Percentiles rank a stretch among this genome's conserved stretches.
These are phyloP conservation scores for Probosciger aterrimus DNA, from an alignment of 2,113 vertebrate species.

Conservation along the genomic window DNA sequence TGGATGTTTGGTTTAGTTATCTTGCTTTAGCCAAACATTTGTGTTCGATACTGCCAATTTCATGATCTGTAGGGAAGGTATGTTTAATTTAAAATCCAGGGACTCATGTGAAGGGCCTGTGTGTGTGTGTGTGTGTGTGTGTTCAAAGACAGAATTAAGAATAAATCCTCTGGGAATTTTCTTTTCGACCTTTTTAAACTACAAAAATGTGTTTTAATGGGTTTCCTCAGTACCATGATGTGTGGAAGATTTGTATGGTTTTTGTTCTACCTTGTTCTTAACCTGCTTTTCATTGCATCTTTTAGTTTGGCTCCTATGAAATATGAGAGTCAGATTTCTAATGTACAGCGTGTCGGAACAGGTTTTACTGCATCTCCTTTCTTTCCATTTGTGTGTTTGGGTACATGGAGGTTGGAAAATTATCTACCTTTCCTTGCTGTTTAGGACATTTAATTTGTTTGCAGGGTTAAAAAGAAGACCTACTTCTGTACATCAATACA, in stretches of 20 bases:
- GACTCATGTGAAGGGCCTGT: not conserved
- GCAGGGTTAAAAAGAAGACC: not conserved
- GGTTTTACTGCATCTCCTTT: slow-evolving; percentile 19
- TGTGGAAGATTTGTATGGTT: not conserved
- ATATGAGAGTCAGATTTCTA: not conserved
- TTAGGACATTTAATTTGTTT: not conserved
- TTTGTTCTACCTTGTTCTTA: not conserved
- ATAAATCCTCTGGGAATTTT: not conserved
- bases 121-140: not conserved
- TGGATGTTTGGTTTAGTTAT: not conserved
- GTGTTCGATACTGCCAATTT: not conserved
- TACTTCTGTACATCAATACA: not conserved
- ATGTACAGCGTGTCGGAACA: not conserved
- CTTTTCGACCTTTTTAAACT: not conserved
- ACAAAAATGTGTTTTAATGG: not conserved
- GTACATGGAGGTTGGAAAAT: not conserved
- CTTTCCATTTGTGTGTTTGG: not conserved
- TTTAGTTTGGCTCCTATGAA: not conserved
- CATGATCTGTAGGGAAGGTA: not conserved
- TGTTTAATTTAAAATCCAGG: slow-evolving; percentile 6
- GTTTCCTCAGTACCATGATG: not conserved
- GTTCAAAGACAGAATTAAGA: not conserved
- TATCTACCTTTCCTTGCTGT: not conserved
- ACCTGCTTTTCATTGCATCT: not conserved
- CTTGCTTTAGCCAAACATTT: not conserved